Evolutionary conservation across 1,140 invertebrate species (phyloP).

Genomic region (Notospermus geniculatus): DNA sequence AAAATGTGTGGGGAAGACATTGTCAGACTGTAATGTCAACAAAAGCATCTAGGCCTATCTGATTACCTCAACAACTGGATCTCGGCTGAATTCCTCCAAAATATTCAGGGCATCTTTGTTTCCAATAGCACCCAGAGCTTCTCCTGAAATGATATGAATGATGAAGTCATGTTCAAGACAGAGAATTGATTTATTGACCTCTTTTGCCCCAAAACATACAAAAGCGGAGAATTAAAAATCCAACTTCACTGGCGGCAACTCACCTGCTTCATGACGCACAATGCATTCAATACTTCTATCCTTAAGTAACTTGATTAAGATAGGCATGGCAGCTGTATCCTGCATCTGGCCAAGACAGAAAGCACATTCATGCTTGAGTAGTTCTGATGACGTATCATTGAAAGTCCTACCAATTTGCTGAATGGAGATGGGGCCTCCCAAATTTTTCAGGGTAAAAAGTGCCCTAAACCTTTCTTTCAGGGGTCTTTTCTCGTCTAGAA

Average conservation of each 20-base stretch:
- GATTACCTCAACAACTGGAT: conserved; percentile 69
- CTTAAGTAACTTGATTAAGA: conserved; percentile 74
- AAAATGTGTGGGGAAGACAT: too few species aligned
- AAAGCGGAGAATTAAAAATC: too few species aligned
- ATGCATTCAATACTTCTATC: conserved; percentile 85
- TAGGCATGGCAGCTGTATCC: conserved; percentile 75
- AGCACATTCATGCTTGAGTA: conserved; percentile 97
- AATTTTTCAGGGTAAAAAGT: conserved; percentile 91
- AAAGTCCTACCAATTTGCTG: conserved; percentile 72
- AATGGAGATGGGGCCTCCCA: conserved; percentile 79
- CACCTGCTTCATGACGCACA: conserved; percentile 97
- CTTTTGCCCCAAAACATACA: too few species aligned
- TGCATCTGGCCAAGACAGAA: conserved; percentile 99
- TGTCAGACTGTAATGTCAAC: too few species aligned
- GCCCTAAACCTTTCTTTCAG: conserved; percentile 93
- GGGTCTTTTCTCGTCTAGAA: conserved; percentile 73
- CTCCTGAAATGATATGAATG: conserved; percentile 63
- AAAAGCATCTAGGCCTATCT: too few species aligned
- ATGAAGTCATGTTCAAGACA: neutral
- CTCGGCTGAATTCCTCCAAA: conserved; percentile 74
- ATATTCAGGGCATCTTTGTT: conserved; percentile 63
- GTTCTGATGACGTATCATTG: conserved; percentile 64
- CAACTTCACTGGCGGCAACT: neutral
- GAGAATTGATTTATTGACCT: too few species aligned
- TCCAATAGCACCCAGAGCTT: conserved; percentile 96